A percentile compares a stretch with the other conserved stretches of the same genome.
Evolutionary conservation across 2,888 invertebrate genomes (phyloP).

Genomic region (Microplitis deprimator): DNA sequence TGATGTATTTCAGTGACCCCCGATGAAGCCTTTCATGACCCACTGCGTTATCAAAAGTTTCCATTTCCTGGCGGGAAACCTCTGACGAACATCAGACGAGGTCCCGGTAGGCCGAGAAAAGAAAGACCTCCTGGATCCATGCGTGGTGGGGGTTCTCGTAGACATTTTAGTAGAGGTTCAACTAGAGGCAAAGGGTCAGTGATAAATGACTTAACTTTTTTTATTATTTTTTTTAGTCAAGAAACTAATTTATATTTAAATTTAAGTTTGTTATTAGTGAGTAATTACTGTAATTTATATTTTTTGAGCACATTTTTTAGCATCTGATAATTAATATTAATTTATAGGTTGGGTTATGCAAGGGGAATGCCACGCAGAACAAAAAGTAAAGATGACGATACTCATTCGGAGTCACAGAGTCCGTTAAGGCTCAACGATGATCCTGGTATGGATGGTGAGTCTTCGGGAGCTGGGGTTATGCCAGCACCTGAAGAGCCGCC

Average conservation of each 20-base stretch:
- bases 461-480: constrained; percentile 73
- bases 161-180: constrained; percentile 66
- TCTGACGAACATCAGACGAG: constrained; percentile 76
- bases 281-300: not conserved
- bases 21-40: constrained; percentile 79
- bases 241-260: too few species aligned
- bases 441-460: constrained; percentile 61
- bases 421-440: constrained; percentile 68
- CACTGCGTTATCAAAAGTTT: constrained; percentile 75
- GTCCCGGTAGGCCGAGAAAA: constrained; percentile 85
- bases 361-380: constrained; percentile 71
- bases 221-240: not conserved
- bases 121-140: constrained; percentile 74
- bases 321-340: constrained; percentile 15
- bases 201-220: not conserved
- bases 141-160: constrained; percentile 61
- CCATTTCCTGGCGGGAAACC: constrained; percentile 75
- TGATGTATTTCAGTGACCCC: constrained; percentile 67
- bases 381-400: constrained; percentile 71
- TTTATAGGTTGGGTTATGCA: constrained; percentile 66
- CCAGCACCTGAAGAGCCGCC: constrained; percentile 84
- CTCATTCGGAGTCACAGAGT: constrained; percentile 70
- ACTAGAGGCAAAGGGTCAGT: constrained; percentile 67
- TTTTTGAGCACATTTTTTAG: constrained; percentile 1
- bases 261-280: too few species aligned